A percentile compares a stretch with the other conserved stretches of the same genome.
Conservation (phyloP, 2,888 invertebrate genomes). For the Bellardia bayeri region DNA sequence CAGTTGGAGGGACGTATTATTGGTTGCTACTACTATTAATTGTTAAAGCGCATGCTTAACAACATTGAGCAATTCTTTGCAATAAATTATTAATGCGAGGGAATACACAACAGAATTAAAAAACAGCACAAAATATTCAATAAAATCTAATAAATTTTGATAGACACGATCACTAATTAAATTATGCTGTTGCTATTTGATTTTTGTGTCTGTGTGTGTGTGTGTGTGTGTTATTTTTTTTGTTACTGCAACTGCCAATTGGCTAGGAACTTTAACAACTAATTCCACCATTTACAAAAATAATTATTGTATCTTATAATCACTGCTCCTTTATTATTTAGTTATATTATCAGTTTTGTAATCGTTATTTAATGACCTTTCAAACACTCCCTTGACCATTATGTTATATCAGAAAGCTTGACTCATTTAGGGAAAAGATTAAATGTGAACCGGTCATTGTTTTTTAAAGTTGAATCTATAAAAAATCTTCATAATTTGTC, state of each 20-base stretch:
- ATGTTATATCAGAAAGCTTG: too few species aligned
- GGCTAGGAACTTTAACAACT: neutral
- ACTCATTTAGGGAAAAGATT: too few species aligned
- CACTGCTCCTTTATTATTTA: too few species aligned
- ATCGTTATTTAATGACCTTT: too few species aligned
- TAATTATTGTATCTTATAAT: too few species aligned
- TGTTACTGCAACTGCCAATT: constrained; percentile 14
- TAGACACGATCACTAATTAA: constrained; percentile 55
- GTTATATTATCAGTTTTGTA: too few species aligned
- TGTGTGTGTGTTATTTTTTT: neutral
- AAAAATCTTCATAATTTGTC: too few species aligned
- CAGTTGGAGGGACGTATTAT: constrained; percentile 44
- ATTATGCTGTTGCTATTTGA: constrained; percentile 7
- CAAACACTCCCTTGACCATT: too few species aligned
- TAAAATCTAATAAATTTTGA: constrained; percentile 69
- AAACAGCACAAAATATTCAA: constrained; percentile 32
- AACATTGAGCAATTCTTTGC: constrained; percentile 29
- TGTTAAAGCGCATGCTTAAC: constrained; percentile 22
- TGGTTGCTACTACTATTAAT: neutral
- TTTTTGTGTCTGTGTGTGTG: neutral
- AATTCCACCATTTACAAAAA: too few species aligned
- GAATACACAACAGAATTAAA: constrained; percentile 11
- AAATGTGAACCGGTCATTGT: too few species aligned
- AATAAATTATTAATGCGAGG: constrained; percentile 36
- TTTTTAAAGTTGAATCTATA: too few species aligned